Percentiles rank a stretch among this genome's conserved stretches.
These are phyloP conservation scores for Pseudomyrmex dendroicus DNA, from an alignment of 1,140 invertebrate species.

Conservation along the genomic window DNA sequence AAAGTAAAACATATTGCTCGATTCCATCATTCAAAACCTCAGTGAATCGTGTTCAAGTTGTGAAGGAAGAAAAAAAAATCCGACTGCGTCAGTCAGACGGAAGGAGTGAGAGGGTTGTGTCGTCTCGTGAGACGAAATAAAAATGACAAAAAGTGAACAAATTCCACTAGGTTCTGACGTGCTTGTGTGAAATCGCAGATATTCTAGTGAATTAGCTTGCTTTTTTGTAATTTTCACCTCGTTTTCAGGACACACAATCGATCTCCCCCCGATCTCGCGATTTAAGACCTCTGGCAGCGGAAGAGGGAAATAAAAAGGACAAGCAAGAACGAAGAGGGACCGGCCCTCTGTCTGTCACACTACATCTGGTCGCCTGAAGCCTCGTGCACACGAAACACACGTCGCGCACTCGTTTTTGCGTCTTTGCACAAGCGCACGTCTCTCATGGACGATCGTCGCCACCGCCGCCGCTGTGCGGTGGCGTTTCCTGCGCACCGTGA, in stretches of 20 bases:
- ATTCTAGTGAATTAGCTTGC: too few species aligned
- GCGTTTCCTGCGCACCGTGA: slow-evolving; percentile 25
- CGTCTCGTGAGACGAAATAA: too few species aligned
- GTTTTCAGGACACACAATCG: too few species aligned
- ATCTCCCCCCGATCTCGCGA: background rate
- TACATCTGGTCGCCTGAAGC: slow-evolving; percentile 68
- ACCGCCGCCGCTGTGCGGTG: background rate
- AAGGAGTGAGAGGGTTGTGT: too few species aligned
- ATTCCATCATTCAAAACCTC: background rate
- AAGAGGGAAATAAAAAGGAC: slow-evolving; percentile 30
- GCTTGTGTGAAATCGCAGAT: too few species aligned
- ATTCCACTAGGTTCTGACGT: too few species aligned
- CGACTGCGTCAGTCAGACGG: background rate
- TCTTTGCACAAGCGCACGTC: slow-evolving; percentile 39
- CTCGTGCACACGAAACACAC: slow-evolving; percentile 56
- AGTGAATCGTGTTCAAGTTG: background rate
- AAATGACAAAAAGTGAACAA: too few species aligned
- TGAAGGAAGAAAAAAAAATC: background rate
- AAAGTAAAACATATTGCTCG: background rate
- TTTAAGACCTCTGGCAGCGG: slow-evolving; percentile 55
- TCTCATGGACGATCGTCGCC: background rate
- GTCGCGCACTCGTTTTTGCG: slow-evolving; percentile 24
- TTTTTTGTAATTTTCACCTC: too few species aligned
- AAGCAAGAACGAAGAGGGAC: slow-evolving; percentile 28
- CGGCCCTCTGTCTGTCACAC: slow-evolving; percentile 33